A percentile compares a stretch with the other conserved stretches of the same genome.
These are phyloP conservation scores for Tipula lateralis DNA, from an alignment of 2,888 invertebrate species.

Conservation along the genomic window DNA sequence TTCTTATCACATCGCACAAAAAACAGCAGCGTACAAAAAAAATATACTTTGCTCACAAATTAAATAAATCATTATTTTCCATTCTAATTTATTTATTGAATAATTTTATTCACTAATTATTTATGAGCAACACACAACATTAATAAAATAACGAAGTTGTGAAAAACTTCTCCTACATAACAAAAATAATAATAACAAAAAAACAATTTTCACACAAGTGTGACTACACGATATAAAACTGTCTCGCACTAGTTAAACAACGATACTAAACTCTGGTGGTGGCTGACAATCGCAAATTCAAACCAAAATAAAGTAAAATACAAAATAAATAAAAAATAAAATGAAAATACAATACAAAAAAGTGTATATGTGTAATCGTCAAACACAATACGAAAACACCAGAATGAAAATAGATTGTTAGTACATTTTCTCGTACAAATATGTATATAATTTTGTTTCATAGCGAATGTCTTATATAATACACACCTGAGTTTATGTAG, in stretches of 20 bases:
- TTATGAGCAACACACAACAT: neutral
- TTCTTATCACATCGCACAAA: neutral
- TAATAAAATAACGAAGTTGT: neutral
- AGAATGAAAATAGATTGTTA: slow-evolving; percentile 1
- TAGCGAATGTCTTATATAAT: neutral
- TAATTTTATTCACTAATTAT: neutral
- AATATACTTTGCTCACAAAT: neutral
- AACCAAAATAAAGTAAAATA: neutral
- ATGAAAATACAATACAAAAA: neutral
- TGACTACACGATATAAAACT: slow-evolving; percentile 11
- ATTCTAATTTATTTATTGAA: neutral
- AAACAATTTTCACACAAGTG: neutral
- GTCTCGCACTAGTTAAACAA: slow-evolving; percentile 11
- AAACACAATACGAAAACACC: neutral
- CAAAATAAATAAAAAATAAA: neutral
- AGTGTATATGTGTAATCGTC: neutral
- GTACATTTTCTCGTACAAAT: neutral
- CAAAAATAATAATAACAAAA: neutral
- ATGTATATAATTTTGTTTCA: neutral
- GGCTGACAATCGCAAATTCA: slow-evolving; percentile 13
- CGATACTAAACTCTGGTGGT: neutral
- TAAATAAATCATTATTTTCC: neutral
- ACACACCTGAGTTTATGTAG: neutral
- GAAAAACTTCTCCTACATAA: neutral
- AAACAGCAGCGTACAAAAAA: neutral